Evolutionary conservation across 2,113 vertebrate genomes (phyloP).

Genomic region (Oxygymnocypris stewartii): DNA sequence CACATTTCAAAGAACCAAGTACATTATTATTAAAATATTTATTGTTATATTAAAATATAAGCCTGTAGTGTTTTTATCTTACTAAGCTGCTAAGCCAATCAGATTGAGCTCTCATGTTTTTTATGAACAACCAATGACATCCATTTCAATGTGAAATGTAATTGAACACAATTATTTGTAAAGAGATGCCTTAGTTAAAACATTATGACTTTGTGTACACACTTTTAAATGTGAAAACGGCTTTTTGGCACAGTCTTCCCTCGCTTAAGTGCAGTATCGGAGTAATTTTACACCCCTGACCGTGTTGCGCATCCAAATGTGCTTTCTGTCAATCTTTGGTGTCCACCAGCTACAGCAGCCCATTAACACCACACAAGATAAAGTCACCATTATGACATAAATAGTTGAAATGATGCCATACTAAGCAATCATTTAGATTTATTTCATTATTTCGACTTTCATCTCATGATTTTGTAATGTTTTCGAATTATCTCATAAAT

Average conservation of each 20-base stretch:
- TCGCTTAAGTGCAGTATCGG: background rate
- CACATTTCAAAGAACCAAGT: background rate
- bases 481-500: background rate
- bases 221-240: background rate
- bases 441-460: background rate
- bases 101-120: background rate
- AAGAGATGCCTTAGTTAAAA: background rate
- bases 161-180: background rate
- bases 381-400: background rate
- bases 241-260: background rate
- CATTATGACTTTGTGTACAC: background rate
- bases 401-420: background rate
- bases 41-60: background rate
- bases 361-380: background rate
- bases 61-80: background rate
- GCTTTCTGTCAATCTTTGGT: background rate
- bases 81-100: background rate
- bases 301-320: background rate
- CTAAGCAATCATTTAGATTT: background rate
- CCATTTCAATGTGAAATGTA: slow-evolving; percentile 21
- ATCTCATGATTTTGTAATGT: background rate
- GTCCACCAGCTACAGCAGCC: background rate
- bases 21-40: background rate
- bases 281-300: background rate
- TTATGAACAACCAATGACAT: background rate